Percentiles rank a stretch among this genome's conserved stretches.
phyloP scores from a whole-genome alignment of 2,888 invertebrate genomes.

The Platycheirus albimanus region DNA sequence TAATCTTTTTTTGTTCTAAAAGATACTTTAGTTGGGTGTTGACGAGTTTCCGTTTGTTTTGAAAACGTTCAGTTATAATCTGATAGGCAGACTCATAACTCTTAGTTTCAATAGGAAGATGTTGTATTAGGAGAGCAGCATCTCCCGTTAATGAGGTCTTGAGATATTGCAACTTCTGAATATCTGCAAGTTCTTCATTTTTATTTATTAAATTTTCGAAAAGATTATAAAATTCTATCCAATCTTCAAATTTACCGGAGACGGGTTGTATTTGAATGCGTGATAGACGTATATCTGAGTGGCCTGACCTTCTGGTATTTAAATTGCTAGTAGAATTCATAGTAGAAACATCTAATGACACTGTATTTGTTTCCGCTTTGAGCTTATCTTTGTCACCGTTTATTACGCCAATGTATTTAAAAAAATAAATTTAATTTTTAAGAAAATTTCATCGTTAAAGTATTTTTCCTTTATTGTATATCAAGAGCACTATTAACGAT shows the following conservation, averaged over 20 bases:
- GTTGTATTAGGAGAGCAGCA: conserved; percentile 26
- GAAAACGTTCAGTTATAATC: conserved; percentile 25
- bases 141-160: conserved; percentile 5
- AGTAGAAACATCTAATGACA: background rate
- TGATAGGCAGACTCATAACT: too few species aligned
- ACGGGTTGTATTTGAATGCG: too few species aligned
- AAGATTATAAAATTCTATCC: too few species aligned
- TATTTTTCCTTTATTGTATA: too few species aligned
- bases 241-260: too few species aligned
- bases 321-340: background rate
- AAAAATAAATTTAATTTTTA: background rate
- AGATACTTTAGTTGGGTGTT: too few species aligned
- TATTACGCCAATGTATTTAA: background rate
- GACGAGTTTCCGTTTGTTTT: too few species aligned
- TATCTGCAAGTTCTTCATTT: conserved; percentile 5
- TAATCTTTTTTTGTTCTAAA: too few species aligned
- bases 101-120: conserved; percentile 21
- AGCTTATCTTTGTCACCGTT: background rate
- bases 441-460: too few species aligned
- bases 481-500: background rate
- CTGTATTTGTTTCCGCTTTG: background rate
- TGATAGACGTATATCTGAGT: too few species aligned
- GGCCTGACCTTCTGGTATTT: too few species aligned
- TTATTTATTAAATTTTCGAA: conserved; percentile 1
- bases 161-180: too few species aligned